These are phyloP conservation scores for Didymodactylos carnosus DNA, from an alignment of 2,888 invertebrate genomes.

Conservation along the genomic window DNA sequence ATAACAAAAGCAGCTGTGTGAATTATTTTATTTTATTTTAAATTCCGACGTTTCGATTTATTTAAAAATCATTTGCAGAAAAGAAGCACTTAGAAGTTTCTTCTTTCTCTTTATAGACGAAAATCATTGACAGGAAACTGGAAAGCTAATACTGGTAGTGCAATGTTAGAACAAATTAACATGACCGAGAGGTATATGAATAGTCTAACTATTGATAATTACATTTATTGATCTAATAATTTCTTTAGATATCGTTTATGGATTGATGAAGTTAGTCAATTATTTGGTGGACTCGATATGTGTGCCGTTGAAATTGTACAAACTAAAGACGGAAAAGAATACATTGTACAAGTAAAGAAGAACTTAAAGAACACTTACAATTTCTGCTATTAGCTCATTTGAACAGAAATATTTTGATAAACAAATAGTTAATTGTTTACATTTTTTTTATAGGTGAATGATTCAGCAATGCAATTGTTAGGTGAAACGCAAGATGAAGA, in stretches of 20 bases:
- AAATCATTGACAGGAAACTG: constrained; percentile 94
- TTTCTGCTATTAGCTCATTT: too few species aligned
- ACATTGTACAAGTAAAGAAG: constrained; percentile 80
- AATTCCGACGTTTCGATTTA: too few species aligned
- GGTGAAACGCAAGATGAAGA: constrained; percentile 93
- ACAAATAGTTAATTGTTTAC: too few species aligned
- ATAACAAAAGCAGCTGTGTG: too few species aligned
- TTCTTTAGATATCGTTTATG: constrained; percentile 53
- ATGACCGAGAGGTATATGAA: constrained; percentile 71
- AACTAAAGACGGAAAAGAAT: constrained; percentile 50
- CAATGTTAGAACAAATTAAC: constrained; percentile 87
- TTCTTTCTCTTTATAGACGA: constrained; percentile 48
- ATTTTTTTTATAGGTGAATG: too few species aligned
- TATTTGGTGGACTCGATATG: constrained; percentile 68
- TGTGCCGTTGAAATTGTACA: constrained; percentile 61
- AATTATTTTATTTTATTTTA: too few species aligned
- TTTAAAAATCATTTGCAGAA: too few species aligned
- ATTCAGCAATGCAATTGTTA: constrained; percentile 66
- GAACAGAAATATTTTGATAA: too few species aligned
- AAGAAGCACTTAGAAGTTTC: too few species aligned
- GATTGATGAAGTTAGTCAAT: constrained; percentile 56
- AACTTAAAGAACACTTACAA: too few species aligned
- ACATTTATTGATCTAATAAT: neutral
- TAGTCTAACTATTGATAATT: too few species aligned
- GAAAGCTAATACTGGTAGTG: constrained; percentile 94